These are phyloP conservation scores for Morelia viridis DNA, from an alignment of 2,797 vertebrate genomes.

Conservation along the genomic window DNA sequence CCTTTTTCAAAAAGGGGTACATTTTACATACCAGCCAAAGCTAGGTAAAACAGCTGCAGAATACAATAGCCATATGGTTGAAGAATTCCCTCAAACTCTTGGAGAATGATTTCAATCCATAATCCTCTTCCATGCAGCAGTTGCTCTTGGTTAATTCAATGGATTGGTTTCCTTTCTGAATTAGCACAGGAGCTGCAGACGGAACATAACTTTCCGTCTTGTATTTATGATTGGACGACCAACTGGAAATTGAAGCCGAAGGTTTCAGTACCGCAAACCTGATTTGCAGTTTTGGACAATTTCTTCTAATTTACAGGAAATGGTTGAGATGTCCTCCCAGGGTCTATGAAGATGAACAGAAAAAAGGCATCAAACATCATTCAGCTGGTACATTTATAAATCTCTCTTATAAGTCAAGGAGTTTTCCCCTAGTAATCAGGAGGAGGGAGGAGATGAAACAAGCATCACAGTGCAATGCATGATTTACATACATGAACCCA, in stretches of 20 bases:
- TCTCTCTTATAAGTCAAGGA: neutral
- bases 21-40: too few species aligned
- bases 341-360: neutral
- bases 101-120: too few species aligned
- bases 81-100: too few species aligned
- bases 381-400: neutral
- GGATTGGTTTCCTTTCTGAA: slow-evolving; percentile 7
- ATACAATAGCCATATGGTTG: neutral
- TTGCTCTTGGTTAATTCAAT: neutral
- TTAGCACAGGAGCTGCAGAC: neutral
- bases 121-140: neutral
- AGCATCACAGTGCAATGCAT: neutral
- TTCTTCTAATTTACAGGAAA: neutral
- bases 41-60: neutral
- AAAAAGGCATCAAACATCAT: neutral
- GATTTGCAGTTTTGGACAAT: neutral
- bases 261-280: neutral
- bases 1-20: neutral
- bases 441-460: neutral
- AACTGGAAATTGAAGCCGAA: neutral
- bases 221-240: neutral
- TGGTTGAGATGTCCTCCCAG: neutral
- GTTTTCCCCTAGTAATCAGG: neutral
- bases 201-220: neutral
- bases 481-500: neutral